Conservation (phyloP, 2,113 vertebrate genomes). For the Sphaerodactylus townsendi region DNA sequence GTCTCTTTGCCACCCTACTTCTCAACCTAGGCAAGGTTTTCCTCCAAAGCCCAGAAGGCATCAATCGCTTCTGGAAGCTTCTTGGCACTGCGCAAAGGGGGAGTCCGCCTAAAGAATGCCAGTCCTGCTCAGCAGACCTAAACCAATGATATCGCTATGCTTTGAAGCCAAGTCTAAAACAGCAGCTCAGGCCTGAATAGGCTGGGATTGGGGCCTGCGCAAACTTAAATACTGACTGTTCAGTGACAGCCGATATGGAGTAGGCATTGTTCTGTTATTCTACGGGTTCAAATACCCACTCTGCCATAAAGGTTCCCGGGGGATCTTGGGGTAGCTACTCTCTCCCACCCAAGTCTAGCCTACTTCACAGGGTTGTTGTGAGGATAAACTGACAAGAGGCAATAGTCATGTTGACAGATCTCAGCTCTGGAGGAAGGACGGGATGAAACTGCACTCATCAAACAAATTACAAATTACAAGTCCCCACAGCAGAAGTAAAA, state of each 20-base stretch:
- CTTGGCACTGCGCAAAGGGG: rapidly evolving
- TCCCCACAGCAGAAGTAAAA: not conserved
- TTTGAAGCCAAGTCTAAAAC: not conserved
- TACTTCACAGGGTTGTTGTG: too few relatives aligned
- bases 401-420: too few relatives aligned
- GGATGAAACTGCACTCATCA: too few relatives aligned
- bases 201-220: not conserved
- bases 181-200: not conserved
- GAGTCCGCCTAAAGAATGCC: rapidly evolving
- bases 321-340: too few relatives aligned
- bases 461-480: too few relatives aligned
- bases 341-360: too few relatives aligned
- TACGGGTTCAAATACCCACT: too few relatives aligned
- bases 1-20: rapidly evolving
- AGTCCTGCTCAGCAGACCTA: not conserved
- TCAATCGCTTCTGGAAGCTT: not conserved
- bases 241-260: not conserved
- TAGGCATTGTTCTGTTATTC: too few relatives aligned
- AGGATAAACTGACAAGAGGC: too few relatives aligned
- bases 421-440: too few relatives aligned
- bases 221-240: not conserved
- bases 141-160: rapidly evolving
- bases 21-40: not conserved
- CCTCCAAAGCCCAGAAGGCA: not conserved
- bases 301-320: too few relatives aligned